Evolutionary conservation across 2,113 vertebrate species (phyloP).

Genomic region (Mesembrinibis cayennensis): DNA sequence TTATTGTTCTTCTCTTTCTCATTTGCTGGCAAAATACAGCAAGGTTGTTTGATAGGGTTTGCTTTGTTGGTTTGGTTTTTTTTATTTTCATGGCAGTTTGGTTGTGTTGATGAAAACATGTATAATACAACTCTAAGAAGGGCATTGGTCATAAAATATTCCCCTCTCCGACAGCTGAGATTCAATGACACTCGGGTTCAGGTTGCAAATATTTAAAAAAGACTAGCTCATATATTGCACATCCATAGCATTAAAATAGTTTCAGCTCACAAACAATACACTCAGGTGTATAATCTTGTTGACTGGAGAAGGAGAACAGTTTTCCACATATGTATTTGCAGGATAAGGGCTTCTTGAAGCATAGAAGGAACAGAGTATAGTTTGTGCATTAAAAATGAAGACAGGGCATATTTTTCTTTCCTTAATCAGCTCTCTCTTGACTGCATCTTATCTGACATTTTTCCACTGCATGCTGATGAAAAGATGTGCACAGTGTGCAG

Average conservation of each 20-base stretch:
- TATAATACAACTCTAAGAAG: not conserved
- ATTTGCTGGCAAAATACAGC: not conserved
- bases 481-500: not conserved
- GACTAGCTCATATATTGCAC: not conserved
- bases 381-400: not conserved
- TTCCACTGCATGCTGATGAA: not conserved
- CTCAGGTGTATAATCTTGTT: not conserved
- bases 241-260: not conserved
- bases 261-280: not conserved
- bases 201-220: not conserved
- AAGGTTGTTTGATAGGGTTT: not conserved
- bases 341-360: not conserved
- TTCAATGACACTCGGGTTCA: not conserved
- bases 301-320: not conserved
- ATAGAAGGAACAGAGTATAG: not conserved
- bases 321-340: not conserved
- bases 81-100: not conserved
- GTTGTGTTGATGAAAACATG: not conserved
- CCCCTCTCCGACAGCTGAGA: not conserved
- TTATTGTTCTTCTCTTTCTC: not conserved
- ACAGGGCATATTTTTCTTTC: not conserved
- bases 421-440: not conserved
- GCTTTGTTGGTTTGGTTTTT: not conserved
- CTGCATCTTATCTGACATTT: not conserved
- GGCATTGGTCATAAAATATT: not conserved